Conservation (phyloP, 1,140 invertebrate species). For the Philotrypesis tridentata region DNA sequence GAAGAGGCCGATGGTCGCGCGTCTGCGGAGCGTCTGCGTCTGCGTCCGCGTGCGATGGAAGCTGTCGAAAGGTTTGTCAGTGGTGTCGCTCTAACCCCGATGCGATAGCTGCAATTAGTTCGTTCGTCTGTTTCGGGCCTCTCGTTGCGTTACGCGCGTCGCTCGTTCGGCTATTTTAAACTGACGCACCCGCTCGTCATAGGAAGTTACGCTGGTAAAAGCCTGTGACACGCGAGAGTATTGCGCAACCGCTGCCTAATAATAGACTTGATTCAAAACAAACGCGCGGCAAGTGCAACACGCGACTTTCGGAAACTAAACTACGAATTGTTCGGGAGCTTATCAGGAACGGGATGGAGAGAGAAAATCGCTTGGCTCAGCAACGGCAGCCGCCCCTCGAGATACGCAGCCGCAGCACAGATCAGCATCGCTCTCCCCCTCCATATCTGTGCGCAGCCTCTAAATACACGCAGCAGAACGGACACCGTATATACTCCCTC, state of each 20-base stretch:
- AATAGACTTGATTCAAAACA: neutral
- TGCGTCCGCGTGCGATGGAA: no score
- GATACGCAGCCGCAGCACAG: neutral
- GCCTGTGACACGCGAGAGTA: no score
- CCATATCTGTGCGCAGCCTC: no score
- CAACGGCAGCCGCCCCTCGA: neutral
- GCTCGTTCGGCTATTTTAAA: neutral
- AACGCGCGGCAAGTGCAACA: neutral
- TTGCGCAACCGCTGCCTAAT: neutral
- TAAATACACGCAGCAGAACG: neutral
- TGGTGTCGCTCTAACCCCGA: neutral
- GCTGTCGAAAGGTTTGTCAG: slow-evolving; percentile 35
- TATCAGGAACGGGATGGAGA: neutral
- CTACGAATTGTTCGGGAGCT: neutral
- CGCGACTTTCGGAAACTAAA: neutral
- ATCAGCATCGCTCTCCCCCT: neutral
- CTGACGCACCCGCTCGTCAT: no score
- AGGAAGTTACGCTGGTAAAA: no score
- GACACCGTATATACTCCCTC: neutral
- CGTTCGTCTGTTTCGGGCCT: neutral
- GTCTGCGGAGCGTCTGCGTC: neutral
- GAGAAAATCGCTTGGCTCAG: neutral
- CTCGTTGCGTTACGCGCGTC: neutral
- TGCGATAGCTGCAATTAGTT: slow-evolving; percentile 25
- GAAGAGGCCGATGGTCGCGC: no score